These are phyloP conservation scores for Tyrannus savana DNA, from an alignment of 2,113 vertebrate genomes.

Conservation along the genomic window DNA sequence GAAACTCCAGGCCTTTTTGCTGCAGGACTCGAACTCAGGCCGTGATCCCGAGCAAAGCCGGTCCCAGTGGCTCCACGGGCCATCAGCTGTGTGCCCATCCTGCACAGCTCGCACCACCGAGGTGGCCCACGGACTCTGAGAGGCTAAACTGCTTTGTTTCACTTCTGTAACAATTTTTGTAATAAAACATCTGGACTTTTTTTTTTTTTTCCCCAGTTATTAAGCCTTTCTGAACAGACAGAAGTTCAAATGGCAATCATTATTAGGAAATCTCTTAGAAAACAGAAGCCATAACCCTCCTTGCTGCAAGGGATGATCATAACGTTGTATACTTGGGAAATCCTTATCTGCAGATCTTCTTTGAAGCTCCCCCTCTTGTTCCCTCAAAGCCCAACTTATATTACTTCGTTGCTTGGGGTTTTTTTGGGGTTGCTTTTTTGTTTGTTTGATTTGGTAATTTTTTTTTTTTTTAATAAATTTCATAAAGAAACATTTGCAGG, in stretches of 20 bases:
- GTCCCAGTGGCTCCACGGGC: neutral
- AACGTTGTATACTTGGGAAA: neutral
- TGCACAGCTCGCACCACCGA: no score
- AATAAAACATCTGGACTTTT: neutral
- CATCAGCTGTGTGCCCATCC: neutral
- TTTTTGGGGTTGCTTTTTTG: no score
- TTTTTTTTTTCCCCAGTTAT: neutral
- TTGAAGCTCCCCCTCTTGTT: neutral
- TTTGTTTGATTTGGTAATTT: neutral
- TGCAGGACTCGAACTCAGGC: slow-evolving; percentile 51
- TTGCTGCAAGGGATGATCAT: neutral
- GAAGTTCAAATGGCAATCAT: neutral
- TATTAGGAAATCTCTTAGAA: neutral
- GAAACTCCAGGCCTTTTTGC: slow-evolving; percentile 51
- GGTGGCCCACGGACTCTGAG: neutral
- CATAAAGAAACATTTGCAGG: neutral
- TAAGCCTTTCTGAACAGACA: neutral
- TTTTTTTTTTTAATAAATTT: neutral
- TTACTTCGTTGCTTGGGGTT: neutral
- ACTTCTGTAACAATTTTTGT: neutral
- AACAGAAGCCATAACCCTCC: neutral
- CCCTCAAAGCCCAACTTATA: neutral
- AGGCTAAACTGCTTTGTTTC: neutral
- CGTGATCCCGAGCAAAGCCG: slow-evolving; percentile 38
- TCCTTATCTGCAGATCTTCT: neutral